Base-by-base conservation (phyloP, 1,140 invertebrate species). In the Magallana angulata region DNA sequence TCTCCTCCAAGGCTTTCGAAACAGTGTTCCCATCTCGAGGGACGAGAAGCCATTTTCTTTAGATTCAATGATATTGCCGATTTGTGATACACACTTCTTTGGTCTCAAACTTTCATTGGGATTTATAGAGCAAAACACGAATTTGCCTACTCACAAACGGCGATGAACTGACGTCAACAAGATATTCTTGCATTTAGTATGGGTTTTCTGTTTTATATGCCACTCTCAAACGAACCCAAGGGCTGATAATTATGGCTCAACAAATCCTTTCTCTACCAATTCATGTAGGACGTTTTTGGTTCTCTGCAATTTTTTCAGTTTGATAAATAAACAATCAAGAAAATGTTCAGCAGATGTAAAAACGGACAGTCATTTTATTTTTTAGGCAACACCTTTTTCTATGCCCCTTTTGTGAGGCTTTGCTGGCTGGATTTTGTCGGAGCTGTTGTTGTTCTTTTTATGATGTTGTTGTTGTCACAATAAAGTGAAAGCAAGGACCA, bases 81-180 rank as follows among this genome's bases (percentile, higher is more conserved):
- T 76, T 36, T 76, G 11, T 76, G 18, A 18, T 30, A 76, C 68
- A 30, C 68, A 12, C 24, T 1, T 71, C 24, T 71, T 71, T 7
- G 30, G 18, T 71, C 24, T 76, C 68, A 18, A 76, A 76, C 24
- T 30, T 30, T 18, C 68, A 36, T 30, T 11, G 68, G 68, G 68
- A 76, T 76, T 76, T 76, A 11, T 30, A 12, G 12, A 76, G 36
- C 9, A 30, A 76, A 30, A 30, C 36, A 76, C 14, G 68, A 8
- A 24, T 76, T 76, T 12, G 24, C 24, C 24, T 30, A 12, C 9
- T 36, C 68, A 76, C 68, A 12, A 30, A 76, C 18, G 14, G 68
- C 68, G 68, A 11, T 76, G 68, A 11, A 12, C 24, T 76, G 18
- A 76, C 68, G 68, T 76, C 68, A 76, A 30, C 68, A 30, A 76